A percentile compares a stretch with the other conserved stretches of the same genome.
Conservation (phyloP, 2,888 invertebrate genomes). For the Holacanthella duospinosa region DNA sequence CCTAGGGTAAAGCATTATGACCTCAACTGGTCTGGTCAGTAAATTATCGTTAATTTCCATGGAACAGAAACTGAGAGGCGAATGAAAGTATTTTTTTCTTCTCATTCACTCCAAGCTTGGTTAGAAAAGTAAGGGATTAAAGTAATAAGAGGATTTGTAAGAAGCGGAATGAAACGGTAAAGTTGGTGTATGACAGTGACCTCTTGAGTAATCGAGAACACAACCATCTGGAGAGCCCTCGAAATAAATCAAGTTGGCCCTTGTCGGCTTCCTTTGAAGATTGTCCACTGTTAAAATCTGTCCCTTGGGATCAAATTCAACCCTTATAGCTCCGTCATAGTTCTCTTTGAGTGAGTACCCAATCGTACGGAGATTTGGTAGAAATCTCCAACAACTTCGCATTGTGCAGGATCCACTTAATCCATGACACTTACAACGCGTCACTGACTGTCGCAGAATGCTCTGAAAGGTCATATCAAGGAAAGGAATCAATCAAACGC, state of each 20-base stretch:
- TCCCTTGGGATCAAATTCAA: conserved; percentile 81
- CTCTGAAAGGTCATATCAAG: conserved; percentile 46
- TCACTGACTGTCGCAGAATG: conserved; percentile 48
- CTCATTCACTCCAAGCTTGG: no score
- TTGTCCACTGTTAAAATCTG: conserved; percentile 72
- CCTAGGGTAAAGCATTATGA: no score
- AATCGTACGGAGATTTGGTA: conserved; percentile 75
- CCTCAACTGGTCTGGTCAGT: no score
- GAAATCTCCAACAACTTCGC: conserved; percentile 78
- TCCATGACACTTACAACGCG: conserved; percentile 84
- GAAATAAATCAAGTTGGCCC: conserved; percentile 75
- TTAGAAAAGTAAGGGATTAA: no score
- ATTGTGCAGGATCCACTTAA: conserved; percentile 82
- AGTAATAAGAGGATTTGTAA: no score
- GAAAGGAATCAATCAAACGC: conserved; percentile 2
- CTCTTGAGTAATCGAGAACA: conserved; percentile 42
- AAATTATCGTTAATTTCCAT: no score
- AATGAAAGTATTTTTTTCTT: no score
- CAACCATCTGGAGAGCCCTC: conserved; percentile 86
- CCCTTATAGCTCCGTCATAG: conserved; percentile 81
- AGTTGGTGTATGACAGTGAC: no score
- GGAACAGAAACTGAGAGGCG: no score
- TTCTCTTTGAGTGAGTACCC: conserved; percentile 68
- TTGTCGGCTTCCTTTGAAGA: conserved; percentile 68
- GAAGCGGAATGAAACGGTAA: no score